phyloP scores from a whole-genome alignment of 1,140 invertebrate genomes.

The Drosophila kepulauana region DNA sequence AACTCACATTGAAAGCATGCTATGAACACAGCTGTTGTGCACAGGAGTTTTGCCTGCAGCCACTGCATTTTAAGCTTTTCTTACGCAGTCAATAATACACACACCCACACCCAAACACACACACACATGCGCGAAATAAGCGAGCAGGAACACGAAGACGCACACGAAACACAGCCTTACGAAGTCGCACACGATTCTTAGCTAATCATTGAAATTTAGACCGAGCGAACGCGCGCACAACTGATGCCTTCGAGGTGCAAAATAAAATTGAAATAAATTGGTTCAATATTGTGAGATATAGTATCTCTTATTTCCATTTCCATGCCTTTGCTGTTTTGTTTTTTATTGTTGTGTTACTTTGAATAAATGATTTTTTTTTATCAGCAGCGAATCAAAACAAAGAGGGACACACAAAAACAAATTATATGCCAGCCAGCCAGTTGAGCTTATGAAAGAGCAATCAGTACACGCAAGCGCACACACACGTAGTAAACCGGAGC shows the following conservation, averaged over 20 bases:
- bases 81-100: background rate
- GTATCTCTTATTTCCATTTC: slow-evolving; percentile 74
- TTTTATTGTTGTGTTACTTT: slow-evolving; percentile 11
- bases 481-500: background rate
- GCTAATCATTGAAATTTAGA: slow-evolving; percentile 32
- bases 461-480: slow-evolving; percentile 13
- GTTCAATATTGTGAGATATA: slow-evolving; percentile 66
- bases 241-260: slow-evolving; percentile 62
- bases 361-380: slow-evolving; percentile 31
- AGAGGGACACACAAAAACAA: slow-evolving; percentile 66
- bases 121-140: background rate
- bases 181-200: slow-evolving; percentile 29
- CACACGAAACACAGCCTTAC: background rate
- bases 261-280: slow-evolving; percentile 79
- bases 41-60: slow-evolving; percentile 7
- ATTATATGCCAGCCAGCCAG: slow-evolving; percentile 51
- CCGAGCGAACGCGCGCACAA: slow-evolving; percentile 48
- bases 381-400: slow-evolving; percentile 67
- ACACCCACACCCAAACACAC: slow-evolving; percentile 6
- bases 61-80: slow-evolving; percentile 40
- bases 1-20: slow-evolving; percentile 59
- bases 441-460: slow-evolving; percentile 55
- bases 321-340: slow-evolving; percentile 44
- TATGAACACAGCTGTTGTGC: slow-evolving; percentile 17
- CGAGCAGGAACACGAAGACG: background rate